Evolutionary conservation across 2,888 invertebrate genomes (phyloP), one percentile per base, ranked within the genome.

Genomic region (Metellina segmentata): DNA sequence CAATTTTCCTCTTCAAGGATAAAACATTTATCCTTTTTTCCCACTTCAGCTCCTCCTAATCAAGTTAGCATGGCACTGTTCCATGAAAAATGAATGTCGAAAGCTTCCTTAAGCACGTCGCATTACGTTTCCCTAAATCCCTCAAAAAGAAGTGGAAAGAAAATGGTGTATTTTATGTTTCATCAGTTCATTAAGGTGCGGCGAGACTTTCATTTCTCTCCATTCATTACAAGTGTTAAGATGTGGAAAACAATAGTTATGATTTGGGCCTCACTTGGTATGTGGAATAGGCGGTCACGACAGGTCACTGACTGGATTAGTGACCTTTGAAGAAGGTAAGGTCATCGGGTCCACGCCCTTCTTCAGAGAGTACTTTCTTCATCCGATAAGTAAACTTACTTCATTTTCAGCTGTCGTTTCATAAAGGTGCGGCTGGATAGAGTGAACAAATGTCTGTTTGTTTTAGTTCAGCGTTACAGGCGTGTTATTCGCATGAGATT

Each of bases 261-360:
- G 69, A 81, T 7, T 75, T 49, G 81, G 88, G 88, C 88, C 88
- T 81, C 88, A 19, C 71, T 20, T 52, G 83, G 82, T 89, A 85
- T 89, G 83, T 89, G 89, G 89, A 77, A 79, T 85, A 89, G 79
- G 89, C 85, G 89, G 83, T 61, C 79, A 85, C 53, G 51, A 53
- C 78, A 85, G 89, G 81, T 89, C 89, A 85, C 83, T 85, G 89
- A 89, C 89, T 89, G 89, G 85, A 89, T 85, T 83, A 89, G 82
- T 89, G 89, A 85, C 89, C 89, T 89, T 83, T 89, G 79, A 19
- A 19, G 72, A 75, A 79, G 72, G 89, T 83, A 89, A 89, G 83
- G 89, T 89, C 89, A 85, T 53, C 69, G 53, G 78, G 78, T 89
- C 77, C 85, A 89, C 89, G 83, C 89, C 89, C 83, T 85, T 88